These are phyloP conservation scores for Cariama cristata DNA, from an alignment of 2,113 vertebrate genomes.

Conservation along the genomic window DNA sequence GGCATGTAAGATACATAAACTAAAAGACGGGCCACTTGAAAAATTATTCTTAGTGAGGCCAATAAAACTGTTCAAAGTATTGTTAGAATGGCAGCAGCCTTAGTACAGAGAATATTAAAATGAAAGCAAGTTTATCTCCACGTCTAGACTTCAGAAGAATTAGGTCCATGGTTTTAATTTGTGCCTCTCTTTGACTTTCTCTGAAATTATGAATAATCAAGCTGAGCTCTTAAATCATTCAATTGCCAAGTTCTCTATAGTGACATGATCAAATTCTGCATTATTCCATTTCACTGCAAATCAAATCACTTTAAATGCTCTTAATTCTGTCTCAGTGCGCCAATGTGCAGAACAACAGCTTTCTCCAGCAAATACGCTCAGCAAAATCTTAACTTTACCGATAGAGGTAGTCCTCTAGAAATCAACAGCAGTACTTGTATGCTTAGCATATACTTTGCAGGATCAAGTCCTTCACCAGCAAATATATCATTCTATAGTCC, in stretches of 20 bases:
- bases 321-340: not conserved
- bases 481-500: not conserved
- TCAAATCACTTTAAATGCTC: not conserved
- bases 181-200: not conserved
- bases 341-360: not conserved
- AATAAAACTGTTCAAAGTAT: not conserved
- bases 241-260: not conserved
- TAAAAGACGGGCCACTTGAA: not conserved
- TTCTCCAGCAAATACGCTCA: not conserved
- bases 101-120: not conserved
- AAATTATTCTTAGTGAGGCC: not conserved
- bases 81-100: not conserved
- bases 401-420: not conserved
- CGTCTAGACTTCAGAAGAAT: not conserved
- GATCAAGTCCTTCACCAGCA: not conserved
- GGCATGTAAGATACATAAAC: not conserved
- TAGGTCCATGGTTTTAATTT: not conserved
- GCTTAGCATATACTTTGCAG: not conserved
- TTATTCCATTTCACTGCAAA: not conserved
- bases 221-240: not conserved
- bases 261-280: not conserved
- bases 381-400: not conserved
- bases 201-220: not conserved
- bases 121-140: not conserved
- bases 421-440: not conserved